phyloP scores from a whole-genome alignment of 2,888 invertebrate genomes.

The Dorcus parallelipipedus region DNA sequence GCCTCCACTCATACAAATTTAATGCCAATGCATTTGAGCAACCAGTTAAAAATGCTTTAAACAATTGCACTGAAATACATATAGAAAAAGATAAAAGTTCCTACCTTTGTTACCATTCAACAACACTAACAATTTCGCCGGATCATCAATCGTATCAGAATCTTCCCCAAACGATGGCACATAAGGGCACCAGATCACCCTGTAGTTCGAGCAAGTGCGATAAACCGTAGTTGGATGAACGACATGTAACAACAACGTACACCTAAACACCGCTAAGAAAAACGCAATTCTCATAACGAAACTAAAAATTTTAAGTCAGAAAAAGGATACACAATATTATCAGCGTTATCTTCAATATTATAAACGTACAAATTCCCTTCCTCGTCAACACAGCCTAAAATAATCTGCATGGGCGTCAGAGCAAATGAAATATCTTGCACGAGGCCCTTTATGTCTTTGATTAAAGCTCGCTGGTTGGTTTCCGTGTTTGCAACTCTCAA shows the following conservation, averaged over 20 bases:
- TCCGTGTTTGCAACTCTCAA: conserved; percentile 81
- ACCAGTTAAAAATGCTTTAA: background rate
- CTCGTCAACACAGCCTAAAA: conserved; percentile 86
- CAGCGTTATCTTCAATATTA: conserved; percentile 64
- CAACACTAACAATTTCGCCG: conserved; percentile 75
- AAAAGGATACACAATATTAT: conserved; percentile 43
- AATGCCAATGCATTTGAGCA: background rate
- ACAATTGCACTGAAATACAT: conserved; percentile 5
- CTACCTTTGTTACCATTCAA: conserved; percentile 69
- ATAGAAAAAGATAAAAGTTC: background rate
- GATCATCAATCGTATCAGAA: conserved; percentile 61
- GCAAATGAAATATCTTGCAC: conserved; percentile 93
- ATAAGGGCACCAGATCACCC: conserved; percentile 91
- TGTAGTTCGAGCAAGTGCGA: conserved; percentile 33
- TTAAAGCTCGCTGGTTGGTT: conserved; percentile 69
- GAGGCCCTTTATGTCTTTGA: conserved; percentile 83
- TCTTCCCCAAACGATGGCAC: conserved; percentile 66
- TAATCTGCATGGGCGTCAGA: conserved; percentile 70
- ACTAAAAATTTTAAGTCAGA: no score
- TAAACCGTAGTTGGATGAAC: conserved; percentile 44
- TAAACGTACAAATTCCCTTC: conserved; percentile 80
- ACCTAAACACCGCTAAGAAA: conserved; percentile 43
- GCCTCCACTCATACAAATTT: no score
- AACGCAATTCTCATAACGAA: background rate
- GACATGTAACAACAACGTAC: conserved; percentile 59